Base-by-base conservation (phyloP, 2,797 vertebrate species). In the Anolis apletophallus region DNA sequence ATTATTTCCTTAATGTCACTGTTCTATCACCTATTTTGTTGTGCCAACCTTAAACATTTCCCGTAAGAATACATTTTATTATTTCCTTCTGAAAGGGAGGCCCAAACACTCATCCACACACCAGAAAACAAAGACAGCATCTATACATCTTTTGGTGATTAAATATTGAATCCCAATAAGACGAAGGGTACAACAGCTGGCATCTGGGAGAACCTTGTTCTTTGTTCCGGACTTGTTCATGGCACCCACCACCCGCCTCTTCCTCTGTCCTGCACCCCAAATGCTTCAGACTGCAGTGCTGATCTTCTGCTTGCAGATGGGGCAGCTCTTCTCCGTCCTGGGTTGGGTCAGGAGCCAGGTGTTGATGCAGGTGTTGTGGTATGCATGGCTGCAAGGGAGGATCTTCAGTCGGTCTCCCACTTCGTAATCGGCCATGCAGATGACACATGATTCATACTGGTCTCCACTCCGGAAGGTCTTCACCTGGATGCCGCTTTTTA, bases 391-490 rank as follows among this genome's bases (percentile, higher is more conserved):
- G 85, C 97, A 98, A n/a, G 97, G 97, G 81, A 97, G 83, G 89
- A 98, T 95, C 85, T 97, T 95, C 83, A 98, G 94, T 84, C 88
- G 95, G 73, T 97, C 97, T 0, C 97, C 97, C 77, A 97, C 97
- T 91, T 97, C 96, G 3, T 97, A 98, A 10, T 98, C 97, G 13
- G 97, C 97, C 93, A 98, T 94, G 91, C 97, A 98, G 94, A 98
- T 98, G 13, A 96, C 97, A 4, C 98, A 98, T 4, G 96, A 88
- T 69, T 98, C 96, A 0, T 57, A 8, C 1, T 16, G 61, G 0
- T 88, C 57, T 5, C 80, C 97, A 91, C 97, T 97, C 1, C 89
- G 95, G 93, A 97, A 97, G 21, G 81, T 96, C 81, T 96, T 96
- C 46, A 95, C 94, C 34, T 95, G 96, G 72, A 97, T 96, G 64